Base-by-base conservation (phyloP, 2,113 vertebrate species). In the Oreochromis niloticus region DNA sequence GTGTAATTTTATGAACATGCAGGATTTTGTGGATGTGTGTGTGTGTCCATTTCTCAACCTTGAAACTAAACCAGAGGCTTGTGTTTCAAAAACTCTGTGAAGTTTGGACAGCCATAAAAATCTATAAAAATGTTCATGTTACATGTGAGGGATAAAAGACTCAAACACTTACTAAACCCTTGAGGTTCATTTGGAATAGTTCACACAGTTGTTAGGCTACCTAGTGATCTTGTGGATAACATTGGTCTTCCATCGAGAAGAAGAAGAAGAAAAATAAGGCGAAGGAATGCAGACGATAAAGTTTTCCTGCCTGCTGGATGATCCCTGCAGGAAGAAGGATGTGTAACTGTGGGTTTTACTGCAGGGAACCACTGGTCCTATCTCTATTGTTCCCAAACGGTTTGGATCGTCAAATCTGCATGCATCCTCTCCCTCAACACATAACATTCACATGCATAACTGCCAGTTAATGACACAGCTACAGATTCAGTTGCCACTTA, bases 1-100 rank as follows among this genome's bases (percentile, higher is more conserved):
- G 12, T 92, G 85, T 93, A 80, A 92, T 81, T 85, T 75, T 87
- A 86, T 84, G 88, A 82, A 78, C 86, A 30, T 85, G 84, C 41
- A 55, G 9, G 32, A 50, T 50, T 17, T 7, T 73, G 22, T 68
- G 61, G 19, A 6, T 88, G 27, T 27, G 27, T 27, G 27, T 27
- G 46, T 17, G 17, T 30, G 79, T 84, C 12, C 48, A 41, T 88
- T 12, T 87, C 48, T 86, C 36, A 84, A 66, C 89, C 75, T 91
- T 84, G 68, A 91, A 88, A 82, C 92, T 27, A 71, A 88, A 89
- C 55, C 52, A 81, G 16, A 43, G 78, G 80, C 48, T 94, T 78
- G n/a, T 84, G 71, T 95, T 94, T 93, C 91, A 88, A 71, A 82
- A 86, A 84, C 73, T 87, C 57, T 93, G 85, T 88, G 91, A 92